Conservation (phyloP, 2,113 vertebrate species). For the Polyodon spathula region DNA sequence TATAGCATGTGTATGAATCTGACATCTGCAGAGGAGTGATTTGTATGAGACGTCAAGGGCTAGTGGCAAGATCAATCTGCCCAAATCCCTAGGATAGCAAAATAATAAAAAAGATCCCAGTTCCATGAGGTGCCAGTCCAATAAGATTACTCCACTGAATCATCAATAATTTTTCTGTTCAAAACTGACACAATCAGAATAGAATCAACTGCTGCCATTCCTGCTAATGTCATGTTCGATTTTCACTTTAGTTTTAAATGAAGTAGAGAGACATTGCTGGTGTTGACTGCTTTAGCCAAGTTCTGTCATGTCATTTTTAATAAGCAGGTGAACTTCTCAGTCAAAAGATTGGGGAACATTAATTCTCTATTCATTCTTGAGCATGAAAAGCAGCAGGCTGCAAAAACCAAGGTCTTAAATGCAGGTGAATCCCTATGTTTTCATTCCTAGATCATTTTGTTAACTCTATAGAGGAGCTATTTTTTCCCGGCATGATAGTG, state of each 20-base stretch:
- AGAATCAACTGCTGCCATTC: constrained; percentile 62
- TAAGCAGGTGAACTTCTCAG: constrained; percentile 22
- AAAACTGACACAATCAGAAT: constrained; percentile 63
- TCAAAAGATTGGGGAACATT: neutral
- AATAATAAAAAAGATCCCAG: constrained; percentile 68
- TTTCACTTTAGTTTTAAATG: constrained; percentile 56
- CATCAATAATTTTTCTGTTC: constrained; percentile 68
- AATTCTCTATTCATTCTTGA: neutral
- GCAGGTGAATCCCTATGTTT: too few species aligned
- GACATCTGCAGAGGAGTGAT: constrained; percentile 66
- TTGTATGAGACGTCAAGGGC: constrained; percentile 65
- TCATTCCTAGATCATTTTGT: neutral
- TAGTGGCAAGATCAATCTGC: constrained; percentile 67
- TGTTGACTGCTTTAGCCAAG: constrained; percentile 57
- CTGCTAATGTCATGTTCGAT: constrained; percentile 62
- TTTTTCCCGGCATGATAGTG: too few species aligned
- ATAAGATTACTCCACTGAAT: constrained; percentile 62
- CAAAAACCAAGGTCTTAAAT: neutral
- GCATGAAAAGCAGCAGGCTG: neutral
- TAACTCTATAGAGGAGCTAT: too few species aligned
- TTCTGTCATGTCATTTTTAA: constrained; percentile 58
- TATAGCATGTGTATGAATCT: constrained; percentile 61
- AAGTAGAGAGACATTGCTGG: constrained; percentile 52
- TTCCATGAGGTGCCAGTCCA: constrained; percentile 61
- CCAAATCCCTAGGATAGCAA: constrained; percentile 62